Evolutionary conservation across 2,888 invertebrate genomes (phyloP), one percentile per base, ranked within the genome.

Genomic region (Scaptomyza flava): DNA sequence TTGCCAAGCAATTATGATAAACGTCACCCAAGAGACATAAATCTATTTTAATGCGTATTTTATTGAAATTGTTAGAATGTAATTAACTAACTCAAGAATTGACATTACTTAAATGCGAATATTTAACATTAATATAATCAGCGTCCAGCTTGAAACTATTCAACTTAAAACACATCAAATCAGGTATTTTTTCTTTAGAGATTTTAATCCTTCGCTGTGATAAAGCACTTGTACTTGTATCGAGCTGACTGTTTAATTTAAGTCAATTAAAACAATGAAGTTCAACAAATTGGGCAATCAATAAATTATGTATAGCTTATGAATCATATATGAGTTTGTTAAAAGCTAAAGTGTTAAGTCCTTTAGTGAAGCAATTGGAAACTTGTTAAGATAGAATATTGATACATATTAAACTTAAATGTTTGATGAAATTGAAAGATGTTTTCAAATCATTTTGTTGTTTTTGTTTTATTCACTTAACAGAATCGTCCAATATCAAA

Each of bases 1-100:
- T 14, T 38, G 38, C 14, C 6, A 36, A 36, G 36, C 14, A 41
- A 48, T 43, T 36, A n/a, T 14, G 17, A 23, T 41, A 41, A 51
- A 34, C 6, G 11, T 3, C 4, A 36, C 30, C 27, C 33, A 31
- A 12, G 3, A 31, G 20, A 6, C 5, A 14, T 58, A 27, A 33
- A 3, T 6, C 3, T 14, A 4, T 14, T 4, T 12, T 14, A 48
- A 47, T 47, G 33, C 53, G 14, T 41, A 46, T 33, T 14, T 27
- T n/a, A 11, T 33, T 11, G n/a, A 6, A 2, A 38, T 6, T 11
- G 2, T 2, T 11, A 20, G 20, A 45, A 53, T 45, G 12, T n/a
- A 53, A 53, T 53, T 20, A 31, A 53, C 11, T 6, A 6, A 9
- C 17, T 41, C 27, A 27, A 30, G 6, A 6, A 17, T n/a, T 12